These are phyloP conservation scores for Leptinotarsa undecemlineata DNA, from an alignment of 1,140 invertebrate species.

Conservation along the genomic window DNA sequence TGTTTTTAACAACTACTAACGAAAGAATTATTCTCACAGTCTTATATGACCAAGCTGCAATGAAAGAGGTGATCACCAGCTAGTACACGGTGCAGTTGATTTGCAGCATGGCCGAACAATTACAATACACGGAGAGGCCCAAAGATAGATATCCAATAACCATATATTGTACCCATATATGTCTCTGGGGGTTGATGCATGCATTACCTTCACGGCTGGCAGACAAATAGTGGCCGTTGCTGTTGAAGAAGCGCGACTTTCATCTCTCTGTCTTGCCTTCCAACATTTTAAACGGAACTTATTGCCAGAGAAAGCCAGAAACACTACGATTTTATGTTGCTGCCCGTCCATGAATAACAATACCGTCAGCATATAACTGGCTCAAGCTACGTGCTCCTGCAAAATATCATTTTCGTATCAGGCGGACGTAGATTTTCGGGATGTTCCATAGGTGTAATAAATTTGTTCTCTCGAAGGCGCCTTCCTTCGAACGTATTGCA, in stretches of 20 bases:
- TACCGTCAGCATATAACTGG: conserved; percentile 28
- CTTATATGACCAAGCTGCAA: not conserved
- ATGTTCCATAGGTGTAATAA: conserved; percentile 20
- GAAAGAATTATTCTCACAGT: not conserved
- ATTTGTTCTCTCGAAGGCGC: conserved; percentile 15
- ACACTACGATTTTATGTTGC: conserved; percentile 30
- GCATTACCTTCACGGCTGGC: conserved; percentile 43
- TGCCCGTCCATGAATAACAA: conserved; percentile 35
- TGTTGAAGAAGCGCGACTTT: conserved; percentile 3
- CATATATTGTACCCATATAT: conserved; percentile 50
- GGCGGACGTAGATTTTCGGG: conserved; percentile 12
- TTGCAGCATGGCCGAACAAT: conserved; percentile 41
- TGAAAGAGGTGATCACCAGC: conserved; percentile 5
- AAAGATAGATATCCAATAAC: conserved; percentile 50
- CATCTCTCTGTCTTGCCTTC: conserved; percentile 3
- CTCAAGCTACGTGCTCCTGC: conserved; percentile 29
- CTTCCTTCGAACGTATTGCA: not conserved
- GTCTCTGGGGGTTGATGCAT: conserved; percentile 44
- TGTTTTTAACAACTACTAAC: too few species aligned
- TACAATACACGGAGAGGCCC: conserved; percentile 41
- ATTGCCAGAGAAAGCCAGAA: conserved; percentile 21
- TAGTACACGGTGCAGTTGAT: conserved; percentile 38
- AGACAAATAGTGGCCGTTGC: conserved; percentile 47
- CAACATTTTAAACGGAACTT: conserved; percentile 24
- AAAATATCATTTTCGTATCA: conserved; percentile 33